Conservation (phyloP, 2,797 vertebrate genomes). For the Eremophila alpestris region DNA sequence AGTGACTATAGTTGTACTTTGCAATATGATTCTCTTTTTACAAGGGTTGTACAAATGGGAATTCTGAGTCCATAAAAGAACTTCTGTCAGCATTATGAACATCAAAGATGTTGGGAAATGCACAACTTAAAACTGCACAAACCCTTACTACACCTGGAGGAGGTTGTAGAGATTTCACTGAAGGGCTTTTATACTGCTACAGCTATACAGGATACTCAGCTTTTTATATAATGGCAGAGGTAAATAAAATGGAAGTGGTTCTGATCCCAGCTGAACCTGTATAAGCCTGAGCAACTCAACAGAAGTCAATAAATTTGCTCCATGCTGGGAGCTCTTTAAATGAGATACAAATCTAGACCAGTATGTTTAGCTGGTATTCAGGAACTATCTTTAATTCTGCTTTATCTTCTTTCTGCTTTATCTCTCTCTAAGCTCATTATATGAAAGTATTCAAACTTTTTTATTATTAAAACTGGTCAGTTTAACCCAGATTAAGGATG, state of each 20-base stretch:
- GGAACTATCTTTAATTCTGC: constrained; percentile 59
- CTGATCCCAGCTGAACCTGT: not conserved
- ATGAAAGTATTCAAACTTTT: constrained; percentile 56
- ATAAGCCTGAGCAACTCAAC: not conserved
- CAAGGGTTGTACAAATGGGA: not conserved
- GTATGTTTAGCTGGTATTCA: constrained; percentile 25
- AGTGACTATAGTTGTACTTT: not conserved
- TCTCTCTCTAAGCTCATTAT: constrained; percentile 61
- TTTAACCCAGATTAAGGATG: constrained; percentile 63
- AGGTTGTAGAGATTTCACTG: not conserved
- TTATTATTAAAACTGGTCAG: constrained; percentile 51
- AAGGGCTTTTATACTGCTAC: not conserved
- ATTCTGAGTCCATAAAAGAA: not conserved
- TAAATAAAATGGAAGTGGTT: not conserved
- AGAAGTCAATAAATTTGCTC: not conserved
- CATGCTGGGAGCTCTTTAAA: constrained; percentile 33
- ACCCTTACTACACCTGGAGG: not conserved
- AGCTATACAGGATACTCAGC: not conserved
- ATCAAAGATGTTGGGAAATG: not conserved
- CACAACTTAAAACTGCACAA: not conserved
- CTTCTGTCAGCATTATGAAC: not conserved
- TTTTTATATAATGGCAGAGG: not conserved
- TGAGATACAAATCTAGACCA: constrained; percentile 41
- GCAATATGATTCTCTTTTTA: not conserved
- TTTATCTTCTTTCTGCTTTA: constrained; percentile 64